A percentile compares a stretch with the other conserved stretches of the same genome.
phyloP scores from a whole-genome alignment of 2,888 invertebrate genomes.

The Dermolepida albohirtum region DNA sequence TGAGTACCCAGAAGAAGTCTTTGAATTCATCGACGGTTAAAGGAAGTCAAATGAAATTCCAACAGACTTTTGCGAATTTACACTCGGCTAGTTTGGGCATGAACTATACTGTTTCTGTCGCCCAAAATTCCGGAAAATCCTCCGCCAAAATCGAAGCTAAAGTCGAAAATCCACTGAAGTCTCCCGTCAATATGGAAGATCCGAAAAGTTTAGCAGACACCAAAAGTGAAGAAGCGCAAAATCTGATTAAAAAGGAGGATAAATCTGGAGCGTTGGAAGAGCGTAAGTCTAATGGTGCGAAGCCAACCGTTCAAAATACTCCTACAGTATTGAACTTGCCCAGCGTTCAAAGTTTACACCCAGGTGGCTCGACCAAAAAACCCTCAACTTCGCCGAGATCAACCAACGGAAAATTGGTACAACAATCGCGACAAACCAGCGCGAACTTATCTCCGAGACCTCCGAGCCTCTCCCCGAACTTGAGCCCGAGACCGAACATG shows the following conservation, averaged over 20 bases:
- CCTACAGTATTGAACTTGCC: slow-evolving; percentile 2
- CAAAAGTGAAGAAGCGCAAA: slow-evolving; percentile 7
- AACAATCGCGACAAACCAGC: background rate
- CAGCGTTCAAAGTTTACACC: background rate
- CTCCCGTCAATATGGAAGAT: background rate
- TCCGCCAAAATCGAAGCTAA: slow-evolving; percentile 26
- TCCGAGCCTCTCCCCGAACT: background rate
- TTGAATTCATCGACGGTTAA: slow-evolving; percentile 36
- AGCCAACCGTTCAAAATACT: background rate
- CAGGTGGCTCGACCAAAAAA: background rate
- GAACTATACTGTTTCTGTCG: slow-evolving; percentile 61
- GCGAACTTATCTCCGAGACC: slow-evolving; percentile 15
- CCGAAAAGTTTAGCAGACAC: background rate
- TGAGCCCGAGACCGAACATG: slow-evolving; percentile 33
- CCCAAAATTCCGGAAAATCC: slow-evolving; percentile 42
- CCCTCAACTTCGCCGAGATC: background rate
- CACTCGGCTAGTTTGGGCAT: slow-evolving; percentile 61
- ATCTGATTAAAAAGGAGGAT: slow-evolving; percentile 16
- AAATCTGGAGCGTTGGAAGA: background rate
- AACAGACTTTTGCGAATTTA: slow-evolving; percentile 54
- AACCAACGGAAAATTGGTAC: slow-evolving; percentile 9
- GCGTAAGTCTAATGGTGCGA: background rate
- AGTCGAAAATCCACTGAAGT: slow-evolving; percentile 14
- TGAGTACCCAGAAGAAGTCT: slow-evolving; percentile 52
- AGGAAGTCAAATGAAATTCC: slow-evolving; percentile 42